Evolutionary conservation across 1,140 invertebrate species (phyloP).

Genomic region (Cyclina sinensis): DNA sequence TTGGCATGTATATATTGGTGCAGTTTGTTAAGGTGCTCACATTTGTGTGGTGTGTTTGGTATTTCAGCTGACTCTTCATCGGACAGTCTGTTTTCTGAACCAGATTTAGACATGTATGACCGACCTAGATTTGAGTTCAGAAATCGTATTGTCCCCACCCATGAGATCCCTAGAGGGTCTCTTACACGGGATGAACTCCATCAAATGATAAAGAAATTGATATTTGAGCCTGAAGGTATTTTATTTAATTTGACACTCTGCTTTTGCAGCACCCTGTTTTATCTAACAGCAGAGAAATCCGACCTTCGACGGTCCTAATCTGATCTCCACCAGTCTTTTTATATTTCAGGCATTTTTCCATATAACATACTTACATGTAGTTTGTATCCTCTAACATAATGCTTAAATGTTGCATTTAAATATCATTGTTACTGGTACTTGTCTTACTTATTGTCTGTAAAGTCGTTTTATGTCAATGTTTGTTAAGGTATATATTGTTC

Average conservation of each 20-base stretch:
- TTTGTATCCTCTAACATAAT: background rate
- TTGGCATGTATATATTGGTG: background rate
- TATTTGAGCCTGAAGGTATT: slow-evolving; percentile 67
- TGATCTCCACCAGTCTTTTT: background rate
- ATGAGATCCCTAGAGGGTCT: slow-evolving; percentile 46
- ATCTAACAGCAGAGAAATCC: background rate
- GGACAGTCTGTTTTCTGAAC: slow-evolving; percentile 2
- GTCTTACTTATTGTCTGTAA: too few relatives aligned
- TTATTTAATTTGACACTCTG: background rate
- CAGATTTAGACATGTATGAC: background rate
- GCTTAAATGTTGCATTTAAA: background rate
- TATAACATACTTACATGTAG: background rate
- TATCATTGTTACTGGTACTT: too few relatives aligned
- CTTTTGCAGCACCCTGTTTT: slow-evolving; percentile 46
- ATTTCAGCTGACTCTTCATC: slow-evolving; percentile 39
- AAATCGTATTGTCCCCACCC: slow-evolving; percentile 39
- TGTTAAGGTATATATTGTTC: too few relatives aligned
- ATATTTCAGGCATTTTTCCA: background rate
- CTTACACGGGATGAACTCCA: slow-evolving; percentile 52
- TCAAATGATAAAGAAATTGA: slow-evolving; percentile 56
- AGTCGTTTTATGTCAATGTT: too few relatives aligned
- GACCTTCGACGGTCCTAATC: background rate
- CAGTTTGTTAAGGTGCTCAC: background rate
- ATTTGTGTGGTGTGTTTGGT: slow-evolving; percentile 11
- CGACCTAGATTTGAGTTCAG: slow-evolving; percentile 59